phyloP scores from a whole-genome alignment of 2,888 invertebrate genomes.

The Cyaniris semiargus region DNA sequence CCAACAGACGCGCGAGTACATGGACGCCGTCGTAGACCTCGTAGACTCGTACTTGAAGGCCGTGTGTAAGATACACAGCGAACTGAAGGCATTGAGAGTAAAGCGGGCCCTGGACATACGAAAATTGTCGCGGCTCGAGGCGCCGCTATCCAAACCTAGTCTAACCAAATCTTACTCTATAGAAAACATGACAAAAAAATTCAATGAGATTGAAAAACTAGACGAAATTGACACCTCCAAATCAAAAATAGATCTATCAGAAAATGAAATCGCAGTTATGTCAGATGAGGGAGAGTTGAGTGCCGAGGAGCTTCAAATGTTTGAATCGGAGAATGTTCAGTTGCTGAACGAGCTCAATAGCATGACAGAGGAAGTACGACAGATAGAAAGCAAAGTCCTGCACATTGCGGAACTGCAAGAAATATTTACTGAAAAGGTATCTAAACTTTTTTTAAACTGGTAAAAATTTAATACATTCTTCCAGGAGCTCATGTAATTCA shows the following conservation, averaged over 20 bases:
- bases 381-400: conserved; percentile 94
- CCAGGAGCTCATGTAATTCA: no score
- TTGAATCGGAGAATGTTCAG: conserved; percentile 94
- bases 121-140: conserved; percentile 87
- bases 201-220: conserved; percentile 42
- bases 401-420: conserved; percentile 97
- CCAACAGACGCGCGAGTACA: conserved; percentile 88
- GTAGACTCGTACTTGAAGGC: conserved; percentile 90
- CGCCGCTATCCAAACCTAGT: conserved; percentile 54
- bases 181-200: conserved; percentile 50
- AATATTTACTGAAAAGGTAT: conserved; percentile 95
- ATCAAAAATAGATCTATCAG: conserved; percentile 62
- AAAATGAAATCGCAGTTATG: conserved; percentile 69
- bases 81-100: conserved; percentile 92
- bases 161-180: conserved; percentile 61
- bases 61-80: conserved; percentile 92
- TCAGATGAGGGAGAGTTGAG: conserved; percentile 85
- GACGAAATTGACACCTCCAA: conserved; percentile 56
- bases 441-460: neutral
- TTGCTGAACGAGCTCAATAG: conserved; percentile 93
- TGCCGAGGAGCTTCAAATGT: conserved; percentile 94
- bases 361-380: conserved; percentile 93
- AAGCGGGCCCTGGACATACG: conserved; percentile 92
- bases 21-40: conserved; percentile 86
- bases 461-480: neutral